Percentiles rank a stretch among this genome's conserved stretches.
Conservation (phyloP, 2,113 vertebrate genomes). For the Regulus satrapa region DNA sequence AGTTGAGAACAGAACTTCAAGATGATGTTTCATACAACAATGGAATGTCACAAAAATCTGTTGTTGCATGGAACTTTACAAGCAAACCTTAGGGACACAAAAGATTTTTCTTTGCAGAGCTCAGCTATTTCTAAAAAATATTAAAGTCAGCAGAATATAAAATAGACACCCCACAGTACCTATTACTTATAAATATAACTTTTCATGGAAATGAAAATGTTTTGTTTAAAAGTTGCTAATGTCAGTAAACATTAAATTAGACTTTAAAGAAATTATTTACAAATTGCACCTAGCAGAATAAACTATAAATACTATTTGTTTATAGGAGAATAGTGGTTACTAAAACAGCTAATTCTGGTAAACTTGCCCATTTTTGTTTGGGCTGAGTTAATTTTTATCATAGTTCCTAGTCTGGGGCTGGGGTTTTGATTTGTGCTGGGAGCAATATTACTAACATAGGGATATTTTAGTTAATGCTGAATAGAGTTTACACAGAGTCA, state of each 20-base stretch:
- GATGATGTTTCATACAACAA: neutral
- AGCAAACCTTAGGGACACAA: neutral
- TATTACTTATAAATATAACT: neutral
- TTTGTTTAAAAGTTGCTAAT: neutral
- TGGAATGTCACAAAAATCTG: neutral
- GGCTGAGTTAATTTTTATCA: neutral
- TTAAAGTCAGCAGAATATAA: neutral
- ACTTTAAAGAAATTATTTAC: neutral
- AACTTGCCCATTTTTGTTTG: neutral
- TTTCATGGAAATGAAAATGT: neutral
- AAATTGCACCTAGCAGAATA: neutral
- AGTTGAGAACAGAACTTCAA: neutral
- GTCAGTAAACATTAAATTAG: neutral
- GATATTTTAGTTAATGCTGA: neutral
- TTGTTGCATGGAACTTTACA: neutral
- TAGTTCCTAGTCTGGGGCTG: accelerated
- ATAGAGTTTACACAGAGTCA: neutral
- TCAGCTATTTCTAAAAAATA: neutral
- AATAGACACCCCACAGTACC: neutral
- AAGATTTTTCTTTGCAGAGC: neutral
- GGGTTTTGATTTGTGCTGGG: neutral
- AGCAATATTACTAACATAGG: neutral
- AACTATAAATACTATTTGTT: neutral
- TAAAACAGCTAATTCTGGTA: neutral
- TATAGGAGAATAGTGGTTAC: neutral